Conservation (phyloP, 2,888 invertebrate genomes). For the Cactoblastis cactorum region DNA sequence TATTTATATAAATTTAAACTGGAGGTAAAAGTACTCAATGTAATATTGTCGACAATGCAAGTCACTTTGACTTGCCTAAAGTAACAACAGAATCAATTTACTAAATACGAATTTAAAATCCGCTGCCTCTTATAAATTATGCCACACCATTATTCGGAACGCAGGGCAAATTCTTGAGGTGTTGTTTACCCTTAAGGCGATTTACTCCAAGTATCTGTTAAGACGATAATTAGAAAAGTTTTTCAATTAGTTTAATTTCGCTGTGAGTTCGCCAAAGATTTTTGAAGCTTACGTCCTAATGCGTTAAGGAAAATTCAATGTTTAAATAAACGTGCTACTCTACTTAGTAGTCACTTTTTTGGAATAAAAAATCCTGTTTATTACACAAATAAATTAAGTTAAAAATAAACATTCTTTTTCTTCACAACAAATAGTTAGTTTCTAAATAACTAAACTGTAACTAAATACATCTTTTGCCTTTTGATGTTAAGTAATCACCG, state of each 20-base stretch:
- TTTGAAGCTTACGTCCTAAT: slow-evolving; percentile 63
- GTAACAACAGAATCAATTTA: no score
- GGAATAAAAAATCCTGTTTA: no score
- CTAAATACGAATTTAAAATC: not conserved
- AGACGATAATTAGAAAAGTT: slow-evolving; percentile 79
- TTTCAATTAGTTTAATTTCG: slow-evolving; percentile 78
- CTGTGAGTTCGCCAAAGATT: slow-evolving; percentile 65
- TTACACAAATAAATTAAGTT: no score
- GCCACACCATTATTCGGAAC: slow-evolving; percentile 26
- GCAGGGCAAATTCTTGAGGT: slow-evolving; percentile 67
- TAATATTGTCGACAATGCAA: no score
- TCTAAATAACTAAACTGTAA: no score
- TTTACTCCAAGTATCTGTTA: slow-evolving; percentile 75
- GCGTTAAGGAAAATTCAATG: slow-evolving; percentile 27
- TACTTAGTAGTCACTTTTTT: not conserved
- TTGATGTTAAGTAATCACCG: no score
- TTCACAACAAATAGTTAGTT: no score
- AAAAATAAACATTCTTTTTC: no score
- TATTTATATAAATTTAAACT: no score
- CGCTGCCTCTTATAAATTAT: slow-evolving; percentile 17
- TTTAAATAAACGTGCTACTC: not conserved
- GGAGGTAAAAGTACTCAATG: no score
- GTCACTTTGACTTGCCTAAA: no score
- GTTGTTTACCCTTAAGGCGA: slow-evolving; percentile 76
- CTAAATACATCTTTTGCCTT: no score